Evolutionary conservation across 2,113 vertebrate species (phyloP).

Genomic region (Mastomys coucha): DNA sequence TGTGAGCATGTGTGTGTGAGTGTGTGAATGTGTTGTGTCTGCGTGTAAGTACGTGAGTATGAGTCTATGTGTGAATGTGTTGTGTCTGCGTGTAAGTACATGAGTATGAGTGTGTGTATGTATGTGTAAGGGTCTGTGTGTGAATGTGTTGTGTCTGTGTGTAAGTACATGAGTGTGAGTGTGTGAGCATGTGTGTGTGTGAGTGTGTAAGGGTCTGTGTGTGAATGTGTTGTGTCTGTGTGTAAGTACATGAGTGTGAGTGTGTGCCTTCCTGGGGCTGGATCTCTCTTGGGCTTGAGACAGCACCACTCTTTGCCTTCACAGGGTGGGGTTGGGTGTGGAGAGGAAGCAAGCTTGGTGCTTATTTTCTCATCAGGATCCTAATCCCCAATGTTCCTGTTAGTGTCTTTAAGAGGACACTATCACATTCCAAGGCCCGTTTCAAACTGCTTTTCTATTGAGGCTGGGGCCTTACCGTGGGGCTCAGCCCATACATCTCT

Average conservation of each 20-base stretch:
- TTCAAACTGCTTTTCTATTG: not conserved
- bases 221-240: not conserved
- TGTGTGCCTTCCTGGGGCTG: not conserved
- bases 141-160: no score
- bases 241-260: not conserved
- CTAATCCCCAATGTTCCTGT: no score
- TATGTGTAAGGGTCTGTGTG: no score
- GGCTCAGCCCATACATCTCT: not conserved
- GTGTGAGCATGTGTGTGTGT: no score
- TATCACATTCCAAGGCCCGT: not conserved
- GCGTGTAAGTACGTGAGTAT: not conserved
- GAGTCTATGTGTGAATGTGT: no score
- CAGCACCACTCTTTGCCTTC: not conserved
- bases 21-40: not conserved
- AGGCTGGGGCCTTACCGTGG: no score
- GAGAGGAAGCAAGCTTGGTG: not conserved
- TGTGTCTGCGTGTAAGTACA: no score
- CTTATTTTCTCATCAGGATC: not conserved
- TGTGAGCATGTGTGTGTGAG: not conserved
- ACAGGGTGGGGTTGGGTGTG: no score
- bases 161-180: no score
- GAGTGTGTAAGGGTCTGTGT: not conserved
- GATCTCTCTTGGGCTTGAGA: not conserved
- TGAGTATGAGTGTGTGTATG: no score
- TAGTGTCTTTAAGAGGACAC: not conserved